Conservation (phyloP, 1,140 invertebrate species). For the Atta colombica region DNA sequence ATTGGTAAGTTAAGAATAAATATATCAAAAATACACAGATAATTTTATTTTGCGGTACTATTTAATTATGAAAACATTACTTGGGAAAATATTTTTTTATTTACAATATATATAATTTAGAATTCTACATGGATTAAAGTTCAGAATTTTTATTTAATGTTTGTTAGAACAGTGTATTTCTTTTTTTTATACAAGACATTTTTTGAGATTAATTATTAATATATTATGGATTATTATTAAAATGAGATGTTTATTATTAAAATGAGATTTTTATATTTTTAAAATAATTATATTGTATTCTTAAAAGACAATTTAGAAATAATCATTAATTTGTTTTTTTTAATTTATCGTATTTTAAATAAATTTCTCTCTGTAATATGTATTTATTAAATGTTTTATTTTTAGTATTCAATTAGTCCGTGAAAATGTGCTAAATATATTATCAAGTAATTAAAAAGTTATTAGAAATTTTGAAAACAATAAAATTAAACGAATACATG, state of each 20-base stretch:
- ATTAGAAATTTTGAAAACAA: neutral
- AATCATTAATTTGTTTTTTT: neutral
- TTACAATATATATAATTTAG: neutral
- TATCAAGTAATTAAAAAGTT: neutral
- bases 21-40: neutral
- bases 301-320: neutral
- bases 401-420: neutral
- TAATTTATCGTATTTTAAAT: neutral
- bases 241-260: neutral
- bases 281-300: neutral
- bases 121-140: neutral
- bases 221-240: neutral
- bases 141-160: neutral
- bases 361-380: neutral
- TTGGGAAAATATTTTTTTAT: neutral
- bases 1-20: neutral
- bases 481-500: neutral
- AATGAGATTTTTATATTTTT: constrained; percentile 7
- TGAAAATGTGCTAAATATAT: neutral
- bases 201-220: neutral
- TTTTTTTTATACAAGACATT: neutral
- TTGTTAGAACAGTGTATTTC: neutral
- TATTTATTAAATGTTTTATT: neutral
- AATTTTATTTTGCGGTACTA: neutral
- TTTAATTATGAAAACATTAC: neutral